These are phyloP conservation scores for Meloidogyne chitwoodi DNA, from an alignment of 1,140 invertebrate species.

Conservation along the genomic window DNA sequence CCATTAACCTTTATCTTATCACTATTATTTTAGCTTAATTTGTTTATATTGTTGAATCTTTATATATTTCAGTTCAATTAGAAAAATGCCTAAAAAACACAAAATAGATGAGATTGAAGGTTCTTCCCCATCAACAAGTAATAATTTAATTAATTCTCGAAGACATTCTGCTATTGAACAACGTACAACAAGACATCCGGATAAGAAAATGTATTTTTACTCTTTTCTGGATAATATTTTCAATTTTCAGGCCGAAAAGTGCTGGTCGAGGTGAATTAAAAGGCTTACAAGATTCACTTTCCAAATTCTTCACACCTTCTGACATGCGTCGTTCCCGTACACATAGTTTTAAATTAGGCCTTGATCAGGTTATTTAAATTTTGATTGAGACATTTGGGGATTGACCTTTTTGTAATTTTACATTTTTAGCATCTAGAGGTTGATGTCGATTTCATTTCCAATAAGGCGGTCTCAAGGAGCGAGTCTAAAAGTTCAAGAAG, in stretches of 20 bases:
- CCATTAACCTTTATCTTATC: too few relatives aligned
- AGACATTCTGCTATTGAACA: not conserved
- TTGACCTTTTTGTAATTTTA: too few relatives aligned
- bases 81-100: not conserved
- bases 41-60: too few relatives aligned
- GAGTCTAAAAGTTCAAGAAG: not conserved
- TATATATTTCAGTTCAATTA: too few relatives aligned
- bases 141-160: not conserved
- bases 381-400: too few relatives aligned
- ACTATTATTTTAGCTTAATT: too few relatives aligned
- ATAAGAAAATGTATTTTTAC: conserved; percentile 1
- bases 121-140: not conserved
- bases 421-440: not conserved
- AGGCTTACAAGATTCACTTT: conserved; percentile 53
- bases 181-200: not conserved
- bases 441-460: not conserved
- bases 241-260: not conserved
- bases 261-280: conserved; percentile 20
- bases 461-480: not conserved
- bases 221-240: not conserved
- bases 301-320: conserved; percentile 60
- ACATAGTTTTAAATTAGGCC: not conserved
- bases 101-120: not conserved
- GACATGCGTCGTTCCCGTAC: conserved; percentile 58
- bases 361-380: not conserved